phyloP scores from a whole-genome alignment of 2,888 invertebrate genomes.

The Acanthosepion esculentum region DNA sequence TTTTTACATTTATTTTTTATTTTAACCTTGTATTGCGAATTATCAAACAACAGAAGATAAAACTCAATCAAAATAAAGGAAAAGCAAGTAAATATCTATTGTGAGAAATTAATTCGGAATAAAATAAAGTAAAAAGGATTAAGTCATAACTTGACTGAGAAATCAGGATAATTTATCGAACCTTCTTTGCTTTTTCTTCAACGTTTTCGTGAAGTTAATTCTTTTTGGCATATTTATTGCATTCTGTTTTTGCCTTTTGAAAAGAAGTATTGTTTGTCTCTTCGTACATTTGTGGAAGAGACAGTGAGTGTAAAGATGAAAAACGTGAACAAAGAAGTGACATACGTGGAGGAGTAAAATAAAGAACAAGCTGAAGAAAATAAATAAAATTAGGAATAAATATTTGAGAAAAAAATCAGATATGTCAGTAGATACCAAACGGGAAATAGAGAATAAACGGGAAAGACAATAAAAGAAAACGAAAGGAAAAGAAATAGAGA shows the following conservation, averaged over 20 bases:
- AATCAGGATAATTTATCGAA: neutral
- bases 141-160: neutral
- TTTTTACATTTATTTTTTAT: too few species aligned
- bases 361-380: neutral
- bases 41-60: too few species aligned
- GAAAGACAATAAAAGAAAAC: neutral
- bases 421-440: neutral
- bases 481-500: neutral
- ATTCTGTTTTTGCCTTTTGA: neutral
- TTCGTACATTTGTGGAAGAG: neutral
- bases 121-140: neutral
- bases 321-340: neutral
- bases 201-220: neutral
- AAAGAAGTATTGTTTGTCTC: neutral
- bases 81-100: neutral
- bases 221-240: neutral
- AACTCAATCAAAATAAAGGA: too few species aligned
- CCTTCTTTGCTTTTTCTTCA: neutral
- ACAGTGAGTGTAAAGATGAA: neutral
- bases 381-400: neutral
- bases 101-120: neutral
- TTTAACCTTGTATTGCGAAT: too few species aligned
- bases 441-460: neutral
- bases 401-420: neutral
- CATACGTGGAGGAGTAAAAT: too few species aligned